Conservation (phyloP, 1,140 invertebrate genomes). For the Trialeurodes vaporariorum region DNA sequence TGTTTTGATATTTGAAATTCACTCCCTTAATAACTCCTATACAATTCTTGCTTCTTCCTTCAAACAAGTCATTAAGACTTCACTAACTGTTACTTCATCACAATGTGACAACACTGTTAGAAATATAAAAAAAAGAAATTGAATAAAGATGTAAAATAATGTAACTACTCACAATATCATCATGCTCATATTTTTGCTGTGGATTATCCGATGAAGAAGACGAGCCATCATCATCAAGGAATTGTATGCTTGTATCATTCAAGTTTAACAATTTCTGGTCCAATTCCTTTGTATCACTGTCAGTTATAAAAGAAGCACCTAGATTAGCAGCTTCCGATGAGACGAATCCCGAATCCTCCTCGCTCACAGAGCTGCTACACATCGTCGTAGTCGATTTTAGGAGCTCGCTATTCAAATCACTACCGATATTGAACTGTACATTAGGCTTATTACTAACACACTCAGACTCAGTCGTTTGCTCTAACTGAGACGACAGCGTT, state of each 20-base stretch:
- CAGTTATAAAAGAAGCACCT: background rate
- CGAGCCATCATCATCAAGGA: background rate
- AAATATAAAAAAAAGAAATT: no score
- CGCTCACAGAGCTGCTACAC: constrained; percentile 24
- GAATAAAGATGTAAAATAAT: no score
- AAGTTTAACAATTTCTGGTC: background rate
- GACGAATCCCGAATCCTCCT: constrained; percentile 28
- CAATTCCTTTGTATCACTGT: background rate
- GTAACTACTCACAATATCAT: background rate
- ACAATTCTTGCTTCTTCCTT: no score
- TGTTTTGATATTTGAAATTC: no score
- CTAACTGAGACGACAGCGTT: no score
- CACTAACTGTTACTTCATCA: no score
- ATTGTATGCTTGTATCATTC: background rate
- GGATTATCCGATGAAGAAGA: background rate
- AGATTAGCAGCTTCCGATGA: constrained; percentile 23
- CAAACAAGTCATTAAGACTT: no score
- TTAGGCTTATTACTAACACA: no score
- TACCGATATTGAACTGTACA: constrained; percentile 15
- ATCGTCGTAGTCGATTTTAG: constrained; percentile 13
- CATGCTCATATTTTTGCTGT: background rate
- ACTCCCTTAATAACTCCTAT: no score
- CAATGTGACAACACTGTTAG: no score
- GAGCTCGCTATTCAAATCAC: background rate
- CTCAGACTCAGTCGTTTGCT: no score